phyloP scores from a whole-genome alignment of 2,113 vertebrate genomes.

The Eurypyga helias region DNA sequence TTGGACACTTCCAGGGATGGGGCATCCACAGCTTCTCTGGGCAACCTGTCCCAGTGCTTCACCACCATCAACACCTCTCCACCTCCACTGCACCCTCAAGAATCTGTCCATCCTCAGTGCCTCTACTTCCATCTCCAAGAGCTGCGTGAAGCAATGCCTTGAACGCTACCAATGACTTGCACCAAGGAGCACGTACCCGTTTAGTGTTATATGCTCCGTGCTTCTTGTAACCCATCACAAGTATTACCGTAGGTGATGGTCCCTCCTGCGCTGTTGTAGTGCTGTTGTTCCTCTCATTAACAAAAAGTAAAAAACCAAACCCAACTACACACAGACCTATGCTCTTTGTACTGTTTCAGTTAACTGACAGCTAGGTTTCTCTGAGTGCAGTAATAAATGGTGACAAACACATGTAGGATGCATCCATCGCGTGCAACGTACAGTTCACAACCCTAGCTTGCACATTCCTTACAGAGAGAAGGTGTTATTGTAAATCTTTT shows the following conservation, averaged over 20 bases:
- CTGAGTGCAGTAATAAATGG: background rate
- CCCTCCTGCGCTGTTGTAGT: background rate
- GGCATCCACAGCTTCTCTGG: no score
- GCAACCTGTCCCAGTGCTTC: no score
- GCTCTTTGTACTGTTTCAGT: background rate
- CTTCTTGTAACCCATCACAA: fast-evolving
- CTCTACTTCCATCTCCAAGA: background rate
- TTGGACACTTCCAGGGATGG: no score
- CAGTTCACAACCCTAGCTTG: background rate
- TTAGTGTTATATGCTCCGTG: fast-evolving
- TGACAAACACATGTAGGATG: background rate
- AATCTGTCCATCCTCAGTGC: background rate
- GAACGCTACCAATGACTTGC: background rate
- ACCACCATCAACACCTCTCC: background rate
- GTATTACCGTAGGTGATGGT: fast-evolving
- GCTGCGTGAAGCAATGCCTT: background rate
- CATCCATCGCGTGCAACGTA: background rate
- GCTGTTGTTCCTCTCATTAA: background rate
- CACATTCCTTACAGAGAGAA: background rate
- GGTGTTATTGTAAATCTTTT: background rate
- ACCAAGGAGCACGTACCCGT: background rate
- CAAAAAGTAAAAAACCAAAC: background rate
- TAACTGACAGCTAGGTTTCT: background rate
- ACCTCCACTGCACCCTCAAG: background rate
- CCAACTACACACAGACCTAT: fast-evolving